Evolutionary conservation across 1,140 invertebrate species (phyloP).

Genomic region (Cydia splendana): DNA sequence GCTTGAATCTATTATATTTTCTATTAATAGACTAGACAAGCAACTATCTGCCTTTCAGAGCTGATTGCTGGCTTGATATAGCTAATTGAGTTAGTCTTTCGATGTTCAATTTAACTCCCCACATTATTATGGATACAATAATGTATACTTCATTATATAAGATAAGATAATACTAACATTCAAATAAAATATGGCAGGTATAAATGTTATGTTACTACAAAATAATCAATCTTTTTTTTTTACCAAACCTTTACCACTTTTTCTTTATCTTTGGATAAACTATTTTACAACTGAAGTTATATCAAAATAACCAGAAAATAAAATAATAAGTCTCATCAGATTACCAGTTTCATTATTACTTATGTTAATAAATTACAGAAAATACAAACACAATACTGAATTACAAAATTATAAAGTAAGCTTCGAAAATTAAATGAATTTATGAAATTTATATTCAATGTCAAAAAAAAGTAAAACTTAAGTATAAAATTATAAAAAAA

Average conservation of each 20-base stretch:
- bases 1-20: not conserved
- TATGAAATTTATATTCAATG: slow-evolving; percentile 38
- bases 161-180: slow-evolving; percentile 10
- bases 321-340: slow-evolving; percentile 23
- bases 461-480: slow-evolving; percentile 58
- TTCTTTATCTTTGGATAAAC: slow-evolving; percentile 21
- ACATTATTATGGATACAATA: not conserved
- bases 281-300: slow-evolving; percentile 24
- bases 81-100: not conserved
- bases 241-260: slow-evolving; percentile 26
- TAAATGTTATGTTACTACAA: slow-evolving; percentile 15
- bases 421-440: slow-evolving; percentile 5
- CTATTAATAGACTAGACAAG: not conserved
- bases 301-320: slow-evolving; percentile 20
- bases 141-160: slow-evolving; percentile 1
- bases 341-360: slow-evolving; percentile 22
- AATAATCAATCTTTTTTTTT: slow-evolving; percentile 8
- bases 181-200: slow-evolving; percentile 29
- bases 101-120: not conserved
- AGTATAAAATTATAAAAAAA: slow-evolving; percentile 53
- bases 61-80: not conserved
- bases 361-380: slow-evolving; percentile 26
- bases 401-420: slow-evolving; percentile 29
- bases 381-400: slow-evolving; percentile 37
- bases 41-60: not conserved